Evolutionary conservation across 2,888 invertebrate genomes (phyloP).

Genomic region (Clistopyga incitator): DNA sequence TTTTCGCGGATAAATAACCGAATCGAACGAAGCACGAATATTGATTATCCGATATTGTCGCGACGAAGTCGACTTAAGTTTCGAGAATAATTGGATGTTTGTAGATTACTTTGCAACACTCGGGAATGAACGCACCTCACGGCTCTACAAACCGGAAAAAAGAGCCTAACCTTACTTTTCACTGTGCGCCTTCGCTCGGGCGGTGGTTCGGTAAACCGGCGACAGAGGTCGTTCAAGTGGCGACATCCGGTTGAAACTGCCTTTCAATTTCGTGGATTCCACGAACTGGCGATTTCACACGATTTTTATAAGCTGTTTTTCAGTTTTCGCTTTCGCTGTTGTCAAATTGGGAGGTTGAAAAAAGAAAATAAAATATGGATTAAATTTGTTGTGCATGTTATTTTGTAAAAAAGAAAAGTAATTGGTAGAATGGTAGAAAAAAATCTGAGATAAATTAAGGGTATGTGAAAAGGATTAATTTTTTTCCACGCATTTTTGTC

Average conservation of each 20-base stretch:
- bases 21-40: conserved; percentile 36
- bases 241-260: conserved; percentile 39
- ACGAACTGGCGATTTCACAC: too few species aligned
- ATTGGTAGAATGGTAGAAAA: not conserved
- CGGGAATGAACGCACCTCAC: conserved; percentile 76
- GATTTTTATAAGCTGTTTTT: too few species aligned
- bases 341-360: too few species aligned
- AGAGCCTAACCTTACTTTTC: conserved; percentile 75
- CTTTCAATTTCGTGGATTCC: not conserved
- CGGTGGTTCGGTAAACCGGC: not conserved
- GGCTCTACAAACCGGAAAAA: conserved; percentile 77
- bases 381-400: too few species aligned
- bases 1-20: conserved; percentile 41
- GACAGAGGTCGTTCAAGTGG: too few species aligned
- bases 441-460: too few species aligned
- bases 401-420: too few species aligned
- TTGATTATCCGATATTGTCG: conserved; percentile 20
- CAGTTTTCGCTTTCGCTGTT: too few species aligned
- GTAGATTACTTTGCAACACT: conserved; percentile 74
- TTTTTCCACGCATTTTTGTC: too few species aligned
- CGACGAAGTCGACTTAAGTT: not conserved
- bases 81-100: conserved; percentile 76
- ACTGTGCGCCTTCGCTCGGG: conserved; percentile 3
- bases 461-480: too few species aligned
- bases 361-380: too few species aligned